Conservation (phyloP, 2,113 vertebrate species). For the Anseranas semipalmata region DNA sequence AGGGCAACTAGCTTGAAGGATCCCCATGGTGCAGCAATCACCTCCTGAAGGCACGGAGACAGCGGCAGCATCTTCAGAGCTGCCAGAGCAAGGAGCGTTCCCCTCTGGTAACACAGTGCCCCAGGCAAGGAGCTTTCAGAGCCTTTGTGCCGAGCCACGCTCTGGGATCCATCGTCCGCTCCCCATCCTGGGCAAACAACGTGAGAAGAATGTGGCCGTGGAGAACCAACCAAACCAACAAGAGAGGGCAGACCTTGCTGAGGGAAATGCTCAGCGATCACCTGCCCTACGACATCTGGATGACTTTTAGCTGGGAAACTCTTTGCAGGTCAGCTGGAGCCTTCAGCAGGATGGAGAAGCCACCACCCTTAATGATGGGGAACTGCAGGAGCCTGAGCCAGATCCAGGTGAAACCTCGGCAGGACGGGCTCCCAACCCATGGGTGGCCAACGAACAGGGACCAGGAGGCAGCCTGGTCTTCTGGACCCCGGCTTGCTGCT, state of each 20-base stretch:
- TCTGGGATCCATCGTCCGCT: background rate
- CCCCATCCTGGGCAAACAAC: background rate
- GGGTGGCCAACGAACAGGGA: background rate
- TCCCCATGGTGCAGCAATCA: background rate
- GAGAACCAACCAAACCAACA: background rate
- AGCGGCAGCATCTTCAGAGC: background rate
- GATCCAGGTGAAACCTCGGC: background rate
- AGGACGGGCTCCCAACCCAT: background rate
- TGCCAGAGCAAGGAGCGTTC: background rate
- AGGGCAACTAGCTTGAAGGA: background rate
- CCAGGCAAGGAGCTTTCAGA: background rate
- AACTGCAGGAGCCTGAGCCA: background rate
- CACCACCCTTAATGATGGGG: background rate
- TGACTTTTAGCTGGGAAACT: background rate
- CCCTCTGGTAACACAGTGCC: background rate
- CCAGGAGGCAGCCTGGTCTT: background rate
- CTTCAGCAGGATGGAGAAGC: background rate
- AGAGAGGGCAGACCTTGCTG: background rate
- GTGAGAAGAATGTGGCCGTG: accelerated
- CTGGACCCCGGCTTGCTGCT: background rate
- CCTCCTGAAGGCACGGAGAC: background rate
- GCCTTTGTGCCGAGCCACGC: background rate
- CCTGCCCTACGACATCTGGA: background rate
- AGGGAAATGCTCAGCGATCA: background rate
- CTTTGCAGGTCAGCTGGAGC: background rate